These are phyloP conservation scores for Lithodes maja DNA, from an alignment of 2,888 invertebrate species.

Conservation along the genomic window DNA sequence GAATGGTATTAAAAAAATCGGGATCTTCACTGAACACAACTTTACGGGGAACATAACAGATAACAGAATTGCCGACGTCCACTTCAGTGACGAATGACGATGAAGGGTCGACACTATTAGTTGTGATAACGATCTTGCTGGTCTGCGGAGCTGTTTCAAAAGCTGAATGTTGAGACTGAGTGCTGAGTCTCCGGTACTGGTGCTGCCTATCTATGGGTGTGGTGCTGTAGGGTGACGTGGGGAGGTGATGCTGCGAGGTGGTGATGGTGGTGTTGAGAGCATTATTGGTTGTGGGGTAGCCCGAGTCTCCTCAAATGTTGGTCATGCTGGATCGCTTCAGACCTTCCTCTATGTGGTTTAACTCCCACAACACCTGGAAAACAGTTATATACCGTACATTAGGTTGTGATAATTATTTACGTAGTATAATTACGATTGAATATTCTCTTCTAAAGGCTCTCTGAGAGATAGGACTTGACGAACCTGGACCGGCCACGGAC, in stretches of 20 bases:
- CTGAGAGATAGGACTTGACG: too few relatives aligned
- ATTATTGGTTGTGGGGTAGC: conserved; percentile 58
- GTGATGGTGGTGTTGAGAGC: conserved; percentile 58
- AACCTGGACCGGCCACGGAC: too few relatives aligned
- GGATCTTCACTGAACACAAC: conserved; percentile 62
- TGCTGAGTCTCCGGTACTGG: conserved; percentile 47
- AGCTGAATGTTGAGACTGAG: conserved; percentile 39
- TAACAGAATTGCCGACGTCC: conserved; percentile 60
- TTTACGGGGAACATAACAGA: conserved; percentile 64
- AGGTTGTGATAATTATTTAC: too few relatives aligned
- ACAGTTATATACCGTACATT: too few relatives aligned
- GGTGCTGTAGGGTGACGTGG: conserved; percentile 35
- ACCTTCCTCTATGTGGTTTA: conserved; percentile 60
- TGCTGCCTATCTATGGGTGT: conserved; percentile 51
- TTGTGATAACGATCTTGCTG: conserved; percentile 62
- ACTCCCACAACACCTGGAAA: conserved; percentile 62
- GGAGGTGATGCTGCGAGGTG: conserved; percentile 41
- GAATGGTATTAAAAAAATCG: conserved; percentile 51
- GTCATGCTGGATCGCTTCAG: conserved; percentile 42
- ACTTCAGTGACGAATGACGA: conserved; percentile 59
- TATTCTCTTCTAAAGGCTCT: too few relatives aligned
- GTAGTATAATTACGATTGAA: too few relatives aligned
- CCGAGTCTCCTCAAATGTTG: conserved; percentile 61
- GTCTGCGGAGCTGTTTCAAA: conserved; percentile 53
- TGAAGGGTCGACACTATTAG: conserved; percentile 53